Percentiles rank a stretch among this genome's conserved stretches.
Evolutionary conservation across 2,888 invertebrate genomes (phyloP).

Genomic region (Incurvaria masculella): DNA sequence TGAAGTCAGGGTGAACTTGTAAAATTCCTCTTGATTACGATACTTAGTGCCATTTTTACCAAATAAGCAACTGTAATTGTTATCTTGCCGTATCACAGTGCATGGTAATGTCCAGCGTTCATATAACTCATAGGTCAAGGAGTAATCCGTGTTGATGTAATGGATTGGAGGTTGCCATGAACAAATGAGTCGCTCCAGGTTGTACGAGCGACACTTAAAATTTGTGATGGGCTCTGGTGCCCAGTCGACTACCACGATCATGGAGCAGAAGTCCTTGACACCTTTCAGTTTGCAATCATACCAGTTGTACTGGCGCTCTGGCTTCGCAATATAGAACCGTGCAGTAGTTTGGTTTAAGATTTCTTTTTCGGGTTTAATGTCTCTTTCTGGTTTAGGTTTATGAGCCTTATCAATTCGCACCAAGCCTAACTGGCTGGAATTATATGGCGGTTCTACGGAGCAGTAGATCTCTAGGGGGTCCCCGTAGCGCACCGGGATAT

Average conservation of each 20-base stretch:
- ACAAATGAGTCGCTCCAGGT: slow-evolving; percentile 73
- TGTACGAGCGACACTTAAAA: slow-evolving; percentile 70
- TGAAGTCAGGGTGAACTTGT: slow-evolving; percentile 58
- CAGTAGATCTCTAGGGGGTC: slow-evolving; percentile 63
- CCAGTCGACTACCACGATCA: slow-evolving; percentile 40
- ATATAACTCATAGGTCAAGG: background rate
- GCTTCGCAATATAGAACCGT: slow-evolving; percentile 51
- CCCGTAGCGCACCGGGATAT: slow-evolving; percentile 57
- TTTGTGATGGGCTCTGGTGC: slow-evolving; percentile 63
- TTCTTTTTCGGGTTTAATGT: slow-evolving; percentile 37
- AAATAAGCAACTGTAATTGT: background rate
- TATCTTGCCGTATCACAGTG: background rate
- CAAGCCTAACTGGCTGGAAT: slow-evolving; percentile 40
- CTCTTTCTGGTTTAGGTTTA: background rate
- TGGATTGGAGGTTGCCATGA: slow-evolving; percentile 60
- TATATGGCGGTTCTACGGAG: slow-evolving; percentile 48
- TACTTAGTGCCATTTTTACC: slow-evolving; percentile 40
- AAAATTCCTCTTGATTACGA: slow-evolving; percentile 41
- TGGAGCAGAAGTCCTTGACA: slow-evolving; percentile 28
- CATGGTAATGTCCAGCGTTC: background rate
- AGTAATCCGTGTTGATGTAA: background rate
- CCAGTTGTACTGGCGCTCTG: slow-evolving; percentile 46
- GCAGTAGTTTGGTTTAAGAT: slow-evolving; percentile 63
- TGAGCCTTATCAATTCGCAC: background rate
- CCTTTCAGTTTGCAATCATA: slow-evolving; percentile 50